Conservation (phyloP, 1,140 invertebrate genomes). For the Lordiphosa mommai region DNA sequence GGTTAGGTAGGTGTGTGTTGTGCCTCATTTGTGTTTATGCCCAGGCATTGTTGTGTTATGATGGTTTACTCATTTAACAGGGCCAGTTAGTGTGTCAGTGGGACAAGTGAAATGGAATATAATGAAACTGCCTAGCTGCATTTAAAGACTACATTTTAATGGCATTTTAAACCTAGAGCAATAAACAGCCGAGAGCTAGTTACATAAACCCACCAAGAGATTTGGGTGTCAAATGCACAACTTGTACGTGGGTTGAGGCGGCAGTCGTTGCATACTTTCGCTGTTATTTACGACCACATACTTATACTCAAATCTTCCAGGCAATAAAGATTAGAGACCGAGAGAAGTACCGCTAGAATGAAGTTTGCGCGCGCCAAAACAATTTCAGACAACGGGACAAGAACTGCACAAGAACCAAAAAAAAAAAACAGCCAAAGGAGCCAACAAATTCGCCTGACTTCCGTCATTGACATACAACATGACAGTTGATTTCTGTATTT, state of each 20-base stretch:
- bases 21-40: constrained; percentile 20
- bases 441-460: constrained; percentile 61
- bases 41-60: constrained; percentile 9
- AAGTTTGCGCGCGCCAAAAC: constrained; percentile 39
- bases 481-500: constrained; percentile 77
- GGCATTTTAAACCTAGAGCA: constrained; percentile 24
- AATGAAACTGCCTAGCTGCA: constrained; percentile 47
- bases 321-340: constrained; percentile 51
- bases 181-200: constrained; percentile 32
- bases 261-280: constrained; percentile 47
- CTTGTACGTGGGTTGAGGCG: constrained; percentile 27
- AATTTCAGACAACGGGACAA: constrained; percentile 18
- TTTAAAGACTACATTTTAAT: constrained; percentile 32
- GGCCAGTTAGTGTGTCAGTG: constrained; percentile 46
- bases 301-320: constrained; percentile 48
- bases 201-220: constrained; percentile 39
- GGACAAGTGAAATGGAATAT: constrained; percentile 36
- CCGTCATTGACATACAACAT: constrained; percentile 74
- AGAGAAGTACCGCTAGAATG: constrained; percentile 33
- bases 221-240: constrained; percentile 37
- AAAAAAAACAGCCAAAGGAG: constrained; percentile 2
- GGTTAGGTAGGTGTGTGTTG: constrained; percentile 15
- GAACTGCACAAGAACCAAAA: constrained; percentile 1
- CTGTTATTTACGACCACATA: constrained; percentile 58
- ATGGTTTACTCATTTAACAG: constrained; percentile 7